A percentile compares a stretch with the other conserved stretches of the same genome.
Conservation (phyloP, 2,113 vertebrate species). For the Ictalurus furcatus region DNA sequence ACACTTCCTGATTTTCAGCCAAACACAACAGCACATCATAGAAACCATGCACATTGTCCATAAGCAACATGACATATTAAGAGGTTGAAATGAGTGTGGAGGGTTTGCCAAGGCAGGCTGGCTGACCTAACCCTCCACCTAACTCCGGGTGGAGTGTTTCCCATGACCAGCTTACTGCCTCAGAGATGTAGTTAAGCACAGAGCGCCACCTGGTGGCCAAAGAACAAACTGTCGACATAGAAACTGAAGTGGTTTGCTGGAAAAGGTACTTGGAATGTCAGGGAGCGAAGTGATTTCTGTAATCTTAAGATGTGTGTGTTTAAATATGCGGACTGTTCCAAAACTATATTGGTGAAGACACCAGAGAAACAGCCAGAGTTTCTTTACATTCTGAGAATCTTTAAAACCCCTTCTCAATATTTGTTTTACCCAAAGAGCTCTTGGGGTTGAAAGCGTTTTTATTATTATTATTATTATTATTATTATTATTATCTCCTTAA, state of each 20-base stretch:
- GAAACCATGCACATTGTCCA: constrained; percentile 21
- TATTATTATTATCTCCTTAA: neutral
- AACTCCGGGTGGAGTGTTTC: constrained; percentile 45
- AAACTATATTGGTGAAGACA: neutral
- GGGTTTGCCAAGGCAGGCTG: constrained; percentile 32
- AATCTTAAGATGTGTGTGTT: neutral
- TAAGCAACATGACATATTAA: constrained; percentile 25
- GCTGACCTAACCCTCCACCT: constrained; percentile 43
- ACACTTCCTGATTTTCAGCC: constrained; percentile 23
- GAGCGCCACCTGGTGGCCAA: constrained; percentile 68
- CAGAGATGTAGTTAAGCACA: constrained; percentile 38
- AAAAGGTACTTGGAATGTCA: neutral
- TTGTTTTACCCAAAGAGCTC: neutral
- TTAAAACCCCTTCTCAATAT: neutral
- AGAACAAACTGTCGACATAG: constrained; percentile 28
- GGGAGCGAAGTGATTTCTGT: neutral
- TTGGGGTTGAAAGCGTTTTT: neutral
- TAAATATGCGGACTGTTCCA: neutral
- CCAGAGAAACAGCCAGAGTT: neutral
- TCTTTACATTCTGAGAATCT: neutral
- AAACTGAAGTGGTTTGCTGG: neutral
- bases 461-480: neutral
- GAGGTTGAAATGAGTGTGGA: constrained; percentile 35
- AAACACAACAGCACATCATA: constrained; percentile 44
- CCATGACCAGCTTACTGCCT: neutral